Conservation (phyloP, 2,888 invertebrate species). For the Agriopis marginaria region DNA sequence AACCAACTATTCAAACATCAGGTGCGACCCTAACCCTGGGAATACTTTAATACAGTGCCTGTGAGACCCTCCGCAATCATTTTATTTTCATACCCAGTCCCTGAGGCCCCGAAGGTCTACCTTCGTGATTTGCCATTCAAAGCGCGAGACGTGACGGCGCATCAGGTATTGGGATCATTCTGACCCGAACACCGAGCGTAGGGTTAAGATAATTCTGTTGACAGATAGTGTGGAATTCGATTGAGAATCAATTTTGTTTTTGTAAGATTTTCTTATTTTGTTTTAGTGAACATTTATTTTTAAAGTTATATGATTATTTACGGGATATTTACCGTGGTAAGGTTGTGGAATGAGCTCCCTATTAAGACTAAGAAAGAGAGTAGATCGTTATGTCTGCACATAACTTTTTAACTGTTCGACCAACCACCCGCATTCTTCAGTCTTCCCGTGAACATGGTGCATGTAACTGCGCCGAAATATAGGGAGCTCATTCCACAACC, state of each 20-base stretch:
- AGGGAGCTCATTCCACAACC: too few species aligned
- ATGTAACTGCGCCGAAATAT: too few species aligned
- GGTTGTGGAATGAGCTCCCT: too few species aligned
- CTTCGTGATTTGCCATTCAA: constrained; percentile 85
- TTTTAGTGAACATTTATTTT: constrained; percentile 13
- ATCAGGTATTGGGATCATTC: constrained; percentile 71
- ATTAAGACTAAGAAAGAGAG: too few species aligned
- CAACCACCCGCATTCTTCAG: too few species aligned
- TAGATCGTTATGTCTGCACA: too few species aligned
- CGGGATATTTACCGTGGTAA: too few species aligned
- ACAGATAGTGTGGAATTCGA: constrained; percentile 71
- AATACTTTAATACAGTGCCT: constrained; percentile 80
- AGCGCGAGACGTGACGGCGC: constrained; percentile 74
- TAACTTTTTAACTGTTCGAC: too few species aligned
- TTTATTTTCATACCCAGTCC: constrained; percentile 83
- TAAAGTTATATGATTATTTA: too few species aligned
- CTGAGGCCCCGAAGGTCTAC: constrained; percentile 81
- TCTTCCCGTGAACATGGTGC: too few species aligned
- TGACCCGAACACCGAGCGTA: constrained; percentile 57
- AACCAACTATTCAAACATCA: constrained; percentile 74
- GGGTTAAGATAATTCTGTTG: constrained; percentile 80
- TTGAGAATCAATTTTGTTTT: constrained; percentile 71
- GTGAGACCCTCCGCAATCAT: constrained; percentile 80
- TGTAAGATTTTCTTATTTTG: constrained; percentile 34
- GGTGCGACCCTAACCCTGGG: constrained; percentile 75